Evolutionary conservation across 2,113 vertebrate genomes (phyloP).

Genomic region (Catharus fuscescens): DNA sequence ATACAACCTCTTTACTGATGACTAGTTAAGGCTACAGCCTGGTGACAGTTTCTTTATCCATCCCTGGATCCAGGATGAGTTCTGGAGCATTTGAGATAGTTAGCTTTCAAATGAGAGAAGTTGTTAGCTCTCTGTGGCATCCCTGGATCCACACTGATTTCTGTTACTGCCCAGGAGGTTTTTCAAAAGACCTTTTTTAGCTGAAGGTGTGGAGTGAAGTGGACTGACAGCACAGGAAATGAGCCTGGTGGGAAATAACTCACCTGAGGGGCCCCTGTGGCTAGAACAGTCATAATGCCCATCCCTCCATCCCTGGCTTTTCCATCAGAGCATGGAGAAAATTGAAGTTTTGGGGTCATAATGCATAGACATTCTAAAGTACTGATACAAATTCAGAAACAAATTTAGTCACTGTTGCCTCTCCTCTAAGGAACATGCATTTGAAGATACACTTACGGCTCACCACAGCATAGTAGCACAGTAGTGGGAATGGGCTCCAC

Average conservation of each 20-base stretch:
- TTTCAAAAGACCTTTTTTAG: background rate
- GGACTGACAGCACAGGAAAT: background rate
- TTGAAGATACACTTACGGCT: background rate
- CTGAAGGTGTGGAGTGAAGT: background rate
- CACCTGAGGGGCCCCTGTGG: background rate
- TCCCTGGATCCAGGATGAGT: background rate
- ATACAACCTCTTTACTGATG: rapidly evolving
- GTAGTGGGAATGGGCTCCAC: background rate
- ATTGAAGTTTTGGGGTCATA: background rate
- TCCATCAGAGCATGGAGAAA: background rate
- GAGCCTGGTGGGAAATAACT: background rate
- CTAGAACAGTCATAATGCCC: background rate
- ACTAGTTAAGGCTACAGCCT: background rate
- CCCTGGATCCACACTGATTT: rapidly evolving
- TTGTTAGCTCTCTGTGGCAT: background rate
- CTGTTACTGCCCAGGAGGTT: background rate
- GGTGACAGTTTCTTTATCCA: rapidly evolving
- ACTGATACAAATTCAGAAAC: background rate
- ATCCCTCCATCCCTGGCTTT: background rate
- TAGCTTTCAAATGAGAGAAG: background rate
- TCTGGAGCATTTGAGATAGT: background rate
- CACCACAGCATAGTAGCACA: rapidly evolving
- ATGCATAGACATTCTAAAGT: background rate
- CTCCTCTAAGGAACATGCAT: background rate
- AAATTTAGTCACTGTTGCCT: background rate